Evolutionary conservation across 2,888 invertebrate genomes (phyloP), one percentile per base, ranked within the genome.

Genomic region (Yponomeuta evonymella): DNA sequence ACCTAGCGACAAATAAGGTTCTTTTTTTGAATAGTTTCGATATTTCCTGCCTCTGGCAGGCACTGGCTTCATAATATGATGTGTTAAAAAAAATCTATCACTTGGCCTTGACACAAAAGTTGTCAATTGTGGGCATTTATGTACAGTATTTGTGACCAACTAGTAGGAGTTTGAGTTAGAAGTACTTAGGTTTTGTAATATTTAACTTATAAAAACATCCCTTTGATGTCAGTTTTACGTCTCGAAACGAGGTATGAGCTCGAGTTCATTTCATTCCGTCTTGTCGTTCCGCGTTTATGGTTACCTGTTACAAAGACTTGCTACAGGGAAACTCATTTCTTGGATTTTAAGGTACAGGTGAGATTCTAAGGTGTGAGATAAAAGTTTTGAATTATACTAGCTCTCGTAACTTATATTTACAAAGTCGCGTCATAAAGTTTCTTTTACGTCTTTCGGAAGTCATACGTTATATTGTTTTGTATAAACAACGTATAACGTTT

Each of bases 211-310:
- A 30, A 69, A 51, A 69, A 51, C 48, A 29, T 69, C 48, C 51
- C 48, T 69, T 69, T 69, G 69, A 9, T 11, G 65, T 29, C 33
- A 29, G 33, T 65, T 30, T 65, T 65, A 65, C 65, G 65, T 65
- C 29, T 29, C 33, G 65, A 30, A 65, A 29, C 65, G 65, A 30
- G 64, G 65, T 65, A 33, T 65, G 29, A 65, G 33, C 30, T 10
- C 29, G 65, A 65, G 65, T 29, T 65, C 65, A 64, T 64, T 64
- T 64, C 64, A 33, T 65, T 29, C 65, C 12, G 29, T 65, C 30
- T 12, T 65, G 23, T 65, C 33, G 29, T 29, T 65, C 12, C 65
- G 30, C 29, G 29, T 65, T 65, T 65, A 65, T 33, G 33, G 1
- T 33, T 30, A 9, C 30, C 65, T 65, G 65, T 65, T 65, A 65